Evolutionary conservation across 2,888 invertebrate species (phyloP).

Genomic region (Campoplex capitator): DNA sequence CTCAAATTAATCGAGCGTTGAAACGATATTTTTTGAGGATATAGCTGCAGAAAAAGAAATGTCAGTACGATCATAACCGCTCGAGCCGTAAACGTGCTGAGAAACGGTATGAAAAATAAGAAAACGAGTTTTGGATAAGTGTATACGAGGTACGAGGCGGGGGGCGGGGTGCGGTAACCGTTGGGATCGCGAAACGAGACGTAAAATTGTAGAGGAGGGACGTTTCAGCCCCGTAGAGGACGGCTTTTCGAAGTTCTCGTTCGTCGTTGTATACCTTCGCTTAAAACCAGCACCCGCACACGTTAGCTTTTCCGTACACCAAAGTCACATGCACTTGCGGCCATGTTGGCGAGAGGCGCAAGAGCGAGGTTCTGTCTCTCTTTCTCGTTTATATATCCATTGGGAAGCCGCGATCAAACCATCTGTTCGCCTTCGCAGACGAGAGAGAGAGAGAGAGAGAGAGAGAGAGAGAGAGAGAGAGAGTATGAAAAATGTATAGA

Average conservation of each 20-base stretch:
- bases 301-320: background rate
- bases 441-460: no score
- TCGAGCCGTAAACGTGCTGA: slow-evolving; percentile 24
- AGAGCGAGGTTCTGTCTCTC: background rate
- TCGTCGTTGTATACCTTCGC: slow-evolving; percentile 47
- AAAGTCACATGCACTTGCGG: slow-evolving; percentile 40
- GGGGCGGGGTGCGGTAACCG: slow-evolving; percentile 42
- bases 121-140: slow-evolving; percentile 58
- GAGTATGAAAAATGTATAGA: background rate
- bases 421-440: slow-evolving; percentile 27
- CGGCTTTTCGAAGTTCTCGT: slow-evolving; percentile 55
- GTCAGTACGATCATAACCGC: slow-evolving; percentile 13
- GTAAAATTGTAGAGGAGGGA: slow-evolving; percentile 62
- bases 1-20: background rate
- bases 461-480: no score
- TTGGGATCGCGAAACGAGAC: slow-evolving; percentile 66
- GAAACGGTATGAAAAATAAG: slow-evolving; percentile 20
- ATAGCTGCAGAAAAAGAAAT: background rate
- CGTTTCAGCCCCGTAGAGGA: slow-evolving; percentile 1
- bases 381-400: slow-evolving; percentile 6
- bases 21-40: background rate
- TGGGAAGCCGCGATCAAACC: slow-evolving; percentile 52
- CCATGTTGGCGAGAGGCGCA: slow-evolving; percentile 1
- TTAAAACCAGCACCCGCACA: background rate
- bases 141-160: background rate